phyloP scores from a whole-genome alignment of 2,797 vertebrate species.

The Manis pentadactyla region DNA sequence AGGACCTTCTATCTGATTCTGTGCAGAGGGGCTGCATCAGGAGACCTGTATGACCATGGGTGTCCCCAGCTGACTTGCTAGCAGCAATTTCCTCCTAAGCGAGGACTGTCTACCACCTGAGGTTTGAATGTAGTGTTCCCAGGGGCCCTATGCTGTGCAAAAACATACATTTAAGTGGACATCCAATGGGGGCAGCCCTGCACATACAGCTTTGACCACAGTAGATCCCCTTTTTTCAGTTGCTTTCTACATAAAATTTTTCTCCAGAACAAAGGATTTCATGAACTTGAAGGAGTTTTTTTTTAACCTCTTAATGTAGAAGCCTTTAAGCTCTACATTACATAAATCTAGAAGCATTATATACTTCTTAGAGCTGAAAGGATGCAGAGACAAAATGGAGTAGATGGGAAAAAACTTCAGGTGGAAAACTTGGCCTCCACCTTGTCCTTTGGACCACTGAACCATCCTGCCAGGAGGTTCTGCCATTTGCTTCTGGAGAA shows the following conservation, averaged over 20 bases:
- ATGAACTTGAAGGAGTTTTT: background rate
- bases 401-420: background rate
- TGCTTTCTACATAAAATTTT: background rate
- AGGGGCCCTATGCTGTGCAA: background rate
- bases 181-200: too few species aligned
- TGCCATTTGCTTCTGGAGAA: background rate
- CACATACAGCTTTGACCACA: background rate
- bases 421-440: background rate
- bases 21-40: background rate
- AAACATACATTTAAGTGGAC: fast-evolving
- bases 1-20: background rate
- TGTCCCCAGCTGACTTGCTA: background rate
- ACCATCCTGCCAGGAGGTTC: background rate
- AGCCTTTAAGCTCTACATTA: background rate
- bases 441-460: background rate
- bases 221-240: background rate
- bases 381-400: background rate
- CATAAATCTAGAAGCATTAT: background rate
- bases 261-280: background rate
- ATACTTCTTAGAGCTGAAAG: background rate
- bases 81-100: fast-evolving
- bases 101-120: background rate
- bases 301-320: background rate
- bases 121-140: background rate
- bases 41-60: fast-evolving